These are phyloP conservation scores for Micromussa lordhowensis DNA, from an alignment of 92 coral and sea anemone species.

Conservation along the genomic window DNA sequence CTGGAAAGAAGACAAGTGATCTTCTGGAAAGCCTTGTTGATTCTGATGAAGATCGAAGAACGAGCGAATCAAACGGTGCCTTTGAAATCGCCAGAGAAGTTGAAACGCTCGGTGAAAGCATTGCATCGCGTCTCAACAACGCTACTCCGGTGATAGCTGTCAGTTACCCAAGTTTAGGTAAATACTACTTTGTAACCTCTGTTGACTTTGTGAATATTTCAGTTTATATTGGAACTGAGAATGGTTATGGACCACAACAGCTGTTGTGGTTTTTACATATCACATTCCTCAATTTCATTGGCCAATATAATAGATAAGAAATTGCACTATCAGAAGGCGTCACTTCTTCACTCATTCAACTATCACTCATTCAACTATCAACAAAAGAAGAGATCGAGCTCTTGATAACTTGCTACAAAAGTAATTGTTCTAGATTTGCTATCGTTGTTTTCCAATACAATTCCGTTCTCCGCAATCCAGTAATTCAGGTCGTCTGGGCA, in stretches of 20 bases:
- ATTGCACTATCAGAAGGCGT: background rate
- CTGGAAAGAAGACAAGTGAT: conserved; percentile 55
- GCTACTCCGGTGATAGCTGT: conserved; percentile 32
- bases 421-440: background rate
- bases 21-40: conserved; percentile 22
- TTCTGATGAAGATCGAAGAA: background rate
- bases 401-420: background rate
- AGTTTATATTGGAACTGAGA: background rate
- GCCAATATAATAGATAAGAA: too few relatives aligned
- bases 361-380: background rate
- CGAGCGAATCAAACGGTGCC: conserved; percentile 35
- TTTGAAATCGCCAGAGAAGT: conserved; percentile 63
- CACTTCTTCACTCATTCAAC: background rate
- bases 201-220: background rate
- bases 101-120: conserved; percentile 68
- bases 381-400: background rate
- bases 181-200: background rate
- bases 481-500: too few relatives aligned
- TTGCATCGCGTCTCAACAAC: conserved; percentile 60
- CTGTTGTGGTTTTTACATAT: too few relatives aligned
- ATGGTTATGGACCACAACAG: background rate
- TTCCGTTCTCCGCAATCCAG: too few relatives aligned
- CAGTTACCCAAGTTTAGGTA: conserved; percentile 56
- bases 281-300: too few relatives aligned
- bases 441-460: background rate